phyloP scores from a whole-genome alignment of 1,140 invertebrate genomes.

The Brachionus koreanus region DNA sequence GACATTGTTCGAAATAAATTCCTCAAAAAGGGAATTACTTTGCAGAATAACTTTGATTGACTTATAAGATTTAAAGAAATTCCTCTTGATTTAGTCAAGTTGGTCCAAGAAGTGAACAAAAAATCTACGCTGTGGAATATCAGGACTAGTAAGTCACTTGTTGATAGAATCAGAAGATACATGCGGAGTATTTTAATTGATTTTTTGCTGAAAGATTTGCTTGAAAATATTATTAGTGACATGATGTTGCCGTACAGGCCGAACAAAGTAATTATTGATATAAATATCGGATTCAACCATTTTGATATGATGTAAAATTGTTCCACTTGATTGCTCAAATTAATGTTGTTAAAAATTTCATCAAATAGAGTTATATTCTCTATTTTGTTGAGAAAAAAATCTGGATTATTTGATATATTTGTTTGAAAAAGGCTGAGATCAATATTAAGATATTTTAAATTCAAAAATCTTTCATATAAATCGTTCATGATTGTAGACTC shows the following conservation, averaged over 20 bases:
- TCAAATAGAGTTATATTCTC: not conserved
- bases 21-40: not conserved
- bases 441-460: not conserved
- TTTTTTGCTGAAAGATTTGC: not conserved
- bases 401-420: not conserved
- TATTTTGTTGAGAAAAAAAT: not conserved
- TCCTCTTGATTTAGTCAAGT: not conserved
- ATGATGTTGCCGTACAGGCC: conserved; percentile 12
- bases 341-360: not conserved
- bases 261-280: not conserved
- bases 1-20: conserved; percentile 4
- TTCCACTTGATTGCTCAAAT: not conserved
- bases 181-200: not conserved
- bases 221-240: not conserved
- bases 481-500: no score
- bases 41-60: not conserved
- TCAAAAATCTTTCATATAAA: no score
- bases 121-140: conserved; percentile 17
- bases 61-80: not conserved
- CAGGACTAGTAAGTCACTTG: not conserved
- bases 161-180: not conserved
- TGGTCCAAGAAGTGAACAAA: not conserved
- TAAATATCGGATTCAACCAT: not conserved
- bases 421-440: not conserved
- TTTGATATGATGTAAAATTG: conserved; percentile 1